Base-by-base conservation (phyloP, 2,797 vertebrate genomes). In the Botia kubotai region DNA sequence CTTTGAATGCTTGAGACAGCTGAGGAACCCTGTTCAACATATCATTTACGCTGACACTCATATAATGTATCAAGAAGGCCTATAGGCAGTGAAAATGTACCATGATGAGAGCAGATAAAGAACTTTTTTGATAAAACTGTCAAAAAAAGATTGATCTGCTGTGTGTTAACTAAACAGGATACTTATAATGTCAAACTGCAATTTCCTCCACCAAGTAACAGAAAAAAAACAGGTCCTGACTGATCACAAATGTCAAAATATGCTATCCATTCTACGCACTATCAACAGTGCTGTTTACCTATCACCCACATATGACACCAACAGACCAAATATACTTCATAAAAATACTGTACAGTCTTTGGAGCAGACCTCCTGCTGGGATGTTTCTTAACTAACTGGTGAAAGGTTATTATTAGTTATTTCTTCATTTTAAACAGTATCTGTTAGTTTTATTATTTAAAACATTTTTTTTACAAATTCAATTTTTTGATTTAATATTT, bases 1-100 rank as follows among this genome's bases (percentile, higher is more conserved):
- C 16, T 70, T 0, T 83, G 80, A 83, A 79, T 53, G 75, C 78
- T 29, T 12, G 33, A 57, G 77, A 81, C 80, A 81, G 72, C 77
- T 79, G 85, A 83, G 74, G 53, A 67, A 73, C 48, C 36, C 43
- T 11, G 43, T 46, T 17, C 65, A 75, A 75, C 16, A 10, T 46
- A 76, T 79, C 19, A 36, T 57, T 79, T 29, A 81, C 79, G 46
- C 39, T 8, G 70, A 70, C 46, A 57, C 36, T 14, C n/a, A 1
- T 46, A 71, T 33, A 69, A 33, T 66, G 7, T 39, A 33, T 33
- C 14, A 19, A 52, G 29, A 33, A 52, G 29, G 46, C 10, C 19
- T n/a, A 13, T 13, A 74, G 55, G 39, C 3, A 43, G 53, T 13
- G 23, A 29, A 63, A 63, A 33, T 11, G n/a, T 16, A 53, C 4